These are phyloP conservation scores for Tragelaphus scriptus DNA, from an alignment of 2,113 vertebrate genomes.

Conservation along the genomic window DNA sequence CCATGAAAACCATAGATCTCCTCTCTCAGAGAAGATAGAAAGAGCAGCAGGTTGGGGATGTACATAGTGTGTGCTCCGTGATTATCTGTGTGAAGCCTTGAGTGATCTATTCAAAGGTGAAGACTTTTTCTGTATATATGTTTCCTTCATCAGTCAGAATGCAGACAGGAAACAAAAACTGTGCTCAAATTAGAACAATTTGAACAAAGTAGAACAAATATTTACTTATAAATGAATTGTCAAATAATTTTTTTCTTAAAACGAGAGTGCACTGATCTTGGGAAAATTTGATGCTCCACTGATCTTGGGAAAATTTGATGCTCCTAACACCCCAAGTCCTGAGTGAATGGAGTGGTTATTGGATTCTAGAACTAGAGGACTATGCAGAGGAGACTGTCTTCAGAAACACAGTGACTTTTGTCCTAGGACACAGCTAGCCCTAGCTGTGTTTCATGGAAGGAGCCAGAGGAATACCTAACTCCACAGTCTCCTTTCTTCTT, in stretches of 20 bases:
- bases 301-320: neutral
- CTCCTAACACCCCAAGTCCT: no score
- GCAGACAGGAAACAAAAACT: neutral
- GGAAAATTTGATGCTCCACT: neutral
- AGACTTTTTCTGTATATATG: neutral
- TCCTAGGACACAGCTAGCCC: neutral
- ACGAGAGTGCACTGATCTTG: neutral
- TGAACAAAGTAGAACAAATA: neutral
- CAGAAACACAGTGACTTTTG: neutral
- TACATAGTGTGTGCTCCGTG: fast-evolving
- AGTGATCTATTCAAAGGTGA: neutral
- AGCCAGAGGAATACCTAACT: neutral
- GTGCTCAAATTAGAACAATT: neutral
- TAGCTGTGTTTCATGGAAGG: neutral
- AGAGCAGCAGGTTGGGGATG: neutral
- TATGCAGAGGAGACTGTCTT: neutral
- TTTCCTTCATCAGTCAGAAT: neutral
- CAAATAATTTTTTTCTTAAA: neutral
- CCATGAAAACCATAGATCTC: neutral
- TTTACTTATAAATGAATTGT: neutral
- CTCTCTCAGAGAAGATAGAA: neutral
- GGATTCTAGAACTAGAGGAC: neutral
- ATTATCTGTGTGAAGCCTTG: neutral
- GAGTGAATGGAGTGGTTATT: neutral
- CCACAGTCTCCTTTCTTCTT: neutral